Evolutionary conservation across 2,888 invertebrate genomes (phyloP).

Genomic region (Congeria kusceri): DNA sequence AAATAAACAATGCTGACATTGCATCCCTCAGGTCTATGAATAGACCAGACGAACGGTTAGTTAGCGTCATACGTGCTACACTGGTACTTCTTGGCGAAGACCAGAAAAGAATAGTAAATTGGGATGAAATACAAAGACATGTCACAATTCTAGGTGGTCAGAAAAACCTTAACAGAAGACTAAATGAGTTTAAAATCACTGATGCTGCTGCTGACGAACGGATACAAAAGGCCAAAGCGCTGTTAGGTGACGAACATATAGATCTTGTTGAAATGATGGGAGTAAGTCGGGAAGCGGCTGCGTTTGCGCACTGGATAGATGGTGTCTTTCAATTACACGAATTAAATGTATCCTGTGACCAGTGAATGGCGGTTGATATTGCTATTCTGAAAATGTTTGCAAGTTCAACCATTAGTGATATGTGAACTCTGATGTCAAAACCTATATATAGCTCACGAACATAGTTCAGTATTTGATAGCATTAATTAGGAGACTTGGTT

Average conservation of each 20-base stretch:
- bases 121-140: slow-evolving; percentile 9
- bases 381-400: too few species aligned
- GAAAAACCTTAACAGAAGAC: slow-evolving; percentile 10
- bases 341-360: too few species aligned
- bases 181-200: slow-evolving; percentile 9
- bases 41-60: slow-evolving; percentile 5
- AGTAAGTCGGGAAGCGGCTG: slow-evolving; percentile 34
- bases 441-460: too few species aligned
- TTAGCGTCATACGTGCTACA: slow-evolving; percentile 8
- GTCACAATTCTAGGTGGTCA: slow-evolving; percentile 4
- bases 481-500: too few species aligned
- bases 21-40: neutral
- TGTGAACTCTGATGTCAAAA: too few species aligned
- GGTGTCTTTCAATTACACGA: neutral
- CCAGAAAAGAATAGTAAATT: neutral
- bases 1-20: slow-evolving; percentile 19
- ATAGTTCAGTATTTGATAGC: too few species aligned
- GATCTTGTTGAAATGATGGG: slow-evolving; percentile 2
- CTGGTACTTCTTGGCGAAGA: slow-evolving; percentile 19
- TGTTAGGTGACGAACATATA: neutral
- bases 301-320: slow-evolving; percentile 35
- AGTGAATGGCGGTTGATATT: too few species aligned
- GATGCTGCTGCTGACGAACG: neutral
- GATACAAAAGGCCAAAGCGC: slow-evolving; percentile 6
- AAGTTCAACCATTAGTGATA: too few species aligned